phyloP scores from a whole-genome alignment of 2,888 invertebrate species.

The Ophion slaviceki region DNA sequence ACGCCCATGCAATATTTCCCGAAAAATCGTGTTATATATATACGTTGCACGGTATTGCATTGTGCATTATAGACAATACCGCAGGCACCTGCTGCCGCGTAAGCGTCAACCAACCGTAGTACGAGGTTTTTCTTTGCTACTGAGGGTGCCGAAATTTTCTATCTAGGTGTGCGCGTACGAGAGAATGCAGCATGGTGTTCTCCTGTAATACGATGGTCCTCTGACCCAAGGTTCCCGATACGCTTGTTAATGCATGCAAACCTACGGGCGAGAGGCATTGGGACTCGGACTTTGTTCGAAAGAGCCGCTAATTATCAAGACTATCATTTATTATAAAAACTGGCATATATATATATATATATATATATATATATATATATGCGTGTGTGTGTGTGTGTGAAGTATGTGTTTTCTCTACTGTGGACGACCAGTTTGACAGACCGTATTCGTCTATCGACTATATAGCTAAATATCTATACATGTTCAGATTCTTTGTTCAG shows the following conservation, averaged over 20 bases:
- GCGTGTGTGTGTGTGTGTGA: too few species aligned
- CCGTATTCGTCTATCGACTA: not conserved
- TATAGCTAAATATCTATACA: not conserved
- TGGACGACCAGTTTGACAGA: not conserved
- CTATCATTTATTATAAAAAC: slow-evolving; percentile 79
- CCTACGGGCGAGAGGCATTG: slow-evolving; percentile 36
- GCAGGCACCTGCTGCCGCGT: slow-evolving; percentile 71
- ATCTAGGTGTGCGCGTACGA: slow-evolving; percentile 17
- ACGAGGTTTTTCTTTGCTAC: not conserved
- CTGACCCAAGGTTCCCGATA: slow-evolving; percentile 43
- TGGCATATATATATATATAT: slow-evolving; percentile 35
- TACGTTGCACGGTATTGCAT: slow-evolving; percentile 71
- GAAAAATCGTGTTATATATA: slow-evolving; percentile 42
- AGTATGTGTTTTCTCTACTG: too few species aligned
- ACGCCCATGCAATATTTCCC: slow-evolving; percentile 72
- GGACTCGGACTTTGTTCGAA: slow-evolving; percentile 48
- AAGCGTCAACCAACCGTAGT: slow-evolving; percentile 4
- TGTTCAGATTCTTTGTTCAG: slow-evolving; percentile 34
- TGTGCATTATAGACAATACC: slow-evolving; percentile 74
- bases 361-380: too few species aligned
- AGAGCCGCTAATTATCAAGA: slow-evolving; percentile 81
- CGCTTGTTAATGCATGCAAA: slow-evolving; percentile 65
- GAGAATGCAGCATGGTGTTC: slow-evolving; percentile 13
- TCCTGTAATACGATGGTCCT: slow-evolving; percentile 27
- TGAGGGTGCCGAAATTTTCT: slow-evolving; percentile 30